Conservation (phyloP, 2,113 vertebrate species). For the Oryzias celebensis region DNA sequence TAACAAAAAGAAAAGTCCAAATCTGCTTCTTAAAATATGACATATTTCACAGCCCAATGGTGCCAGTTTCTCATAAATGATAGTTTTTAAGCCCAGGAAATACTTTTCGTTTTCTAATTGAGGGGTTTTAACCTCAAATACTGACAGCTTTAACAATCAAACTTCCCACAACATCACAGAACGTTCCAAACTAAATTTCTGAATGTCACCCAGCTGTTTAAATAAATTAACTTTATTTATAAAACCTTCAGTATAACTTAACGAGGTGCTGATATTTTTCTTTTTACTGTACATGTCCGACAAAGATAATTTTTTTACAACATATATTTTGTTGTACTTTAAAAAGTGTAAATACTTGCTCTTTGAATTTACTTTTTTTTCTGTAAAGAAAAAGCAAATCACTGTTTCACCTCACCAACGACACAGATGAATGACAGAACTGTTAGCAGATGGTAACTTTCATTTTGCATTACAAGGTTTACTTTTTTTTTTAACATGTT, state of each 20-base stretch:
- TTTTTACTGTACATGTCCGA: neutral
- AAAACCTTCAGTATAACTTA: neutral
- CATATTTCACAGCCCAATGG: neutral
- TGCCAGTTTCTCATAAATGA: neutral
- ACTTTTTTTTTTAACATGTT: neutral
- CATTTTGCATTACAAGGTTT: constrained; percentile 9
- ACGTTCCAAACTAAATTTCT: neutral
- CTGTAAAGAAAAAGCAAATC: constrained; percentile 9
- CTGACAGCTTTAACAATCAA: neutral
- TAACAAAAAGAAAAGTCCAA: neutral
- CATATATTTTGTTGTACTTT: constrained; percentile 8
- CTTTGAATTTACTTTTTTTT: constrained; percentile 8
- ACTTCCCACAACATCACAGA: neutral
- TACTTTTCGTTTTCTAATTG: neutral
- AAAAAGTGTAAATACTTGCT: neutral
- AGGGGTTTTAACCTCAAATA: neutral
- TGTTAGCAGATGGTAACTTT: constrained; percentile 4
- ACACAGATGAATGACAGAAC: constrained; percentile 29
- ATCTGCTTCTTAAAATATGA: neutral
- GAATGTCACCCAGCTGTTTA: neutral
- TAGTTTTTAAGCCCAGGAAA: neutral
- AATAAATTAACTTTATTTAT: neutral
- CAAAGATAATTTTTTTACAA: constrained; percentile 3
- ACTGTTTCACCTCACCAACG: constrained; percentile 14
- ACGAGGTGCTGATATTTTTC: neutral